A percentile compares a stretch with the other conserved stretches of the same genome.
Conservation (phyloP, 2,113 vertebrate genomes). For the Cacatua alba region DNA sequence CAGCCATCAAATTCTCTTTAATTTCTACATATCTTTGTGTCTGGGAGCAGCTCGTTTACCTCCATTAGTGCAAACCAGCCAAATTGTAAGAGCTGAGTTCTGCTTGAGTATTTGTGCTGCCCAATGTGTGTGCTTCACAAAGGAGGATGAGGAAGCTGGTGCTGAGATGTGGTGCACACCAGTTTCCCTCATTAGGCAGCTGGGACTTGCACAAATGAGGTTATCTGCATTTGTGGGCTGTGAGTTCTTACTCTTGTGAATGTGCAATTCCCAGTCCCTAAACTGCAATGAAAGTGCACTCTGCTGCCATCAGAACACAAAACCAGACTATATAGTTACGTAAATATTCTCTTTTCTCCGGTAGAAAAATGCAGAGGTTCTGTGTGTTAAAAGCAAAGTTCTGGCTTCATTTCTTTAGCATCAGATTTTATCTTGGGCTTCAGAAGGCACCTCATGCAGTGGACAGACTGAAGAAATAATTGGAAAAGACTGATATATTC, state of each 20-base stretch:
- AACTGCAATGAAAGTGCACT: not conserved
- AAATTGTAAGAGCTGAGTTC: not conserved
- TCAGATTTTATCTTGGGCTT: not conserved
- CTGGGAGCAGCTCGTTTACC: not conserved
- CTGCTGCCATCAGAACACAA: not conserved
- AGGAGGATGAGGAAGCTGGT: not conserved
- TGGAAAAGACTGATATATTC: not conserved
- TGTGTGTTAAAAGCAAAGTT: not conserved
- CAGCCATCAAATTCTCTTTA: not conserved
- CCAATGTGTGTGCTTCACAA: not conserved
- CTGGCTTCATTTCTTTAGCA: not conserved
- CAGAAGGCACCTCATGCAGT: not conserved
- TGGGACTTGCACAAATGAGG: not conserved
- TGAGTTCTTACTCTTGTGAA: not conserved
- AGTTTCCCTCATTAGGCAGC: not conserved
- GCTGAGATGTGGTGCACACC: not conserved
- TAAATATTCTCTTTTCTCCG: not conserved
- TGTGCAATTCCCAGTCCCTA: not conserved
- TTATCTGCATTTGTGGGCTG: rapidly evolving
- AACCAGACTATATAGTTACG: not conserved
- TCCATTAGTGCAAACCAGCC: not conserved
- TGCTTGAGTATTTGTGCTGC: not conserved
- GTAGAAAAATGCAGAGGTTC: not conserved
- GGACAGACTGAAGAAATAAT: not conserved
- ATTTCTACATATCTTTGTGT: not conserved